Conservation (phyloP, 2,797 vertebrate genomes). For the Coregonus sp. region DNA sequence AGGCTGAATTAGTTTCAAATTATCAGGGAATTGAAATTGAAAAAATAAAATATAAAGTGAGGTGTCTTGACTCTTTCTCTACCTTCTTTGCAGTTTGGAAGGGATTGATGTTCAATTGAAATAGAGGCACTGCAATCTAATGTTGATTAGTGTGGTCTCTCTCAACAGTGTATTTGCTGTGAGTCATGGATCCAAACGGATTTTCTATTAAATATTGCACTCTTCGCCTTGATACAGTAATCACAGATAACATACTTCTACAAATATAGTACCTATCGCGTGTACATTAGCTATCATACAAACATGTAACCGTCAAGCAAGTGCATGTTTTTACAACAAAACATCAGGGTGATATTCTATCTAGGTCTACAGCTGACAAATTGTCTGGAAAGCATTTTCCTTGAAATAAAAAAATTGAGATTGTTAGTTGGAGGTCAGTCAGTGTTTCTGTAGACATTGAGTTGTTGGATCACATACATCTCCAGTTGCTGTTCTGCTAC, state of each 20-base stretch:
- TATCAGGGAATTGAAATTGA: constrained; percentile 25
- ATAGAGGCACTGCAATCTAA: not conserved
- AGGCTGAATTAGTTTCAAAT: constrained; percentile 21
- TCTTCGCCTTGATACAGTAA: not conserved
- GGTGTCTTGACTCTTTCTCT: constrained; percentile 1
- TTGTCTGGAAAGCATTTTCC: not conserved
- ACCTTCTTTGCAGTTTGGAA: not conserved
- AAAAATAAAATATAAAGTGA: constrained; percentile 7
- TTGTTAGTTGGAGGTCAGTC: not conserved
- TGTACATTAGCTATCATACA: not conserved
- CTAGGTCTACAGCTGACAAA: not conserved
- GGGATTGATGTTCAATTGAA: not conserved
- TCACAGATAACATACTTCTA: not conserved
- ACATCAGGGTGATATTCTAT: not conserved
- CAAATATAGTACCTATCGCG: not conserved
- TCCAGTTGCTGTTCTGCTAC: not conserved
- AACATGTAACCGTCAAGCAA: not conserved
- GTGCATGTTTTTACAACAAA: not conserved
- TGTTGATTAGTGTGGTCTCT: constrained; percentile 3
- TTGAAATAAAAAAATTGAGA: not conserved
- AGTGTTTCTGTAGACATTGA: not conserved
- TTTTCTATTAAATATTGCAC: not conserved
- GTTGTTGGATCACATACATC: not conserved
- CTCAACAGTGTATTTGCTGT: not conserved
- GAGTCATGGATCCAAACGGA: not conserved